Percentiles rank a stretch among this genome's conserved stretches.
phyloP scores from a whole-genome alignment of 2,888 invertebrate genomes.

The Pristionchus maxplancki region DNA sequence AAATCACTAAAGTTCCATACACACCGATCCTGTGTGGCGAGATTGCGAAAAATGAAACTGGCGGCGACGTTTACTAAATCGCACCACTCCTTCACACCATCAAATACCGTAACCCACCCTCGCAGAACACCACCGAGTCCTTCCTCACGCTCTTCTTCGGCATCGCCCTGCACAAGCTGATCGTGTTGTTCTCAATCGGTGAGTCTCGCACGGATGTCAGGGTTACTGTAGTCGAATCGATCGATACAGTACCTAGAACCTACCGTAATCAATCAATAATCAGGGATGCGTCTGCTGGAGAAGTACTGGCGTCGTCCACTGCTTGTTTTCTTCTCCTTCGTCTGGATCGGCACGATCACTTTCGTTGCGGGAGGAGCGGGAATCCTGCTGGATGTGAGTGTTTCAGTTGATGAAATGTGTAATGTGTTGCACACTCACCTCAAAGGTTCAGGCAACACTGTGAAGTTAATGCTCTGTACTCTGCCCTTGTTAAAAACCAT shows the following conservation, averaged over 20 bases:
- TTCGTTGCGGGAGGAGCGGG: slow-evolving; percentile 39
- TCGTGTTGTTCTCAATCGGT: slow-evolving; percentile 47
- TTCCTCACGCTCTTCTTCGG: slow-evolving; percentile 50
- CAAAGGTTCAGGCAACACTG: not conserved
- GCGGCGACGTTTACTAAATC: not conserved
- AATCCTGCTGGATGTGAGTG: slow-evolving; percentile 26
- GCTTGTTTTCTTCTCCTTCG: slow-evolving; percentile 14
- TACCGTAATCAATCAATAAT: not conserved
- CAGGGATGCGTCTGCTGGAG: slow-evolving; percentile 39
- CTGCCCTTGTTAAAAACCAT: not conserved
- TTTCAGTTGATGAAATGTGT: not conserved
- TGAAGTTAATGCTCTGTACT: not conserved
- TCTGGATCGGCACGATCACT: slow-evolving; percentile 21
- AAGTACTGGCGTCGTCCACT: slow-evolving; percentile 9
- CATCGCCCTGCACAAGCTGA: slow-evolving; percentile 41
- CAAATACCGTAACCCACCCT: not conserved
- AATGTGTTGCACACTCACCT: not conserved
- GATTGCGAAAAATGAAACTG: not conserved
- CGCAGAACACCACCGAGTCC: slow-evolving; percentile 25
- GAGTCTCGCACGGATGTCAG: not conserved
- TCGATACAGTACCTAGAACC: not conserved
- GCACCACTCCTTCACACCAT: not conserved
- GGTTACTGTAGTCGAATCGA: not conserved
- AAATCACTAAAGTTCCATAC: not conserved
- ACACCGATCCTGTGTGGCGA: not conserved